phyloP scores from a whole-genome alignment of 2,113 vertebrate species.

The Acanthochromis polyacanthus region DNA sequence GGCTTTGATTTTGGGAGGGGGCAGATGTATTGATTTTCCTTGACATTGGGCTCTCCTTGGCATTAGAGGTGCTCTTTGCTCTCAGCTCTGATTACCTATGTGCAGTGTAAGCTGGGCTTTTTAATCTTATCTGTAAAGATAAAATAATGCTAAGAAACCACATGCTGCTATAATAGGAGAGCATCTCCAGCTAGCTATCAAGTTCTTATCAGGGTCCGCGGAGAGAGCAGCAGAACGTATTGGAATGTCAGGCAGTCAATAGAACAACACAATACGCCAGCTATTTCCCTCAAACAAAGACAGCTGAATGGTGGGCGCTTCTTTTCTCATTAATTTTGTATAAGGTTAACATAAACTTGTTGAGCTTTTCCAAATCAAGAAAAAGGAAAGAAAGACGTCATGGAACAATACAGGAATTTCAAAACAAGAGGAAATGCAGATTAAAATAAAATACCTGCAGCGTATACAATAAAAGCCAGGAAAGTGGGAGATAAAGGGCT shows the following conservation, averaged over 20 bases:
- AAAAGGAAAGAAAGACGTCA: background rate
- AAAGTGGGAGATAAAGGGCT: constrained; percentile 42
- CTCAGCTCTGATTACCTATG: constrained; percentile 70
- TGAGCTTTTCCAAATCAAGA: constrained; percentile 42
- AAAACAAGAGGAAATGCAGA: background rate
- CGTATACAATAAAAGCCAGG: constrained; percentile 2
- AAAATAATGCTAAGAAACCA: constrained; percentile 74
- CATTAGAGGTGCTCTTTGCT: constrained; percentile 68
- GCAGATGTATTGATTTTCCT: constrained; percentile 74
- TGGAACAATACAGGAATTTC: background rate
- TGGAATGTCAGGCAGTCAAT: constrained; percentile 64
- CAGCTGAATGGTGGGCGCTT: constrained; percentile 30
- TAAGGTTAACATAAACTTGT: constrained; percentile 52
- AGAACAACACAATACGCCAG: constrained; percentile 54
- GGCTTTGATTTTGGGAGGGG: constrained; percentile 69
- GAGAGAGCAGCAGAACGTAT: constrained; percentile 53
- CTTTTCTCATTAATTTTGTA: constrained; percentile 28
- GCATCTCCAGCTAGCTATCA: constrained; percentile 57
- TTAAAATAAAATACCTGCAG: background rate
- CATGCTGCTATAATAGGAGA: constrained; percentile 59
- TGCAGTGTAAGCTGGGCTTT: constrained; percentile 64
- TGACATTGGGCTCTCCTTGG: constrained; percentile 79
- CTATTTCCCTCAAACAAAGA: constrained; percentile 57
- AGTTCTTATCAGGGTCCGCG: constrained; percentile 60
- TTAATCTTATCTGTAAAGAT: constrained; percentile 78